Conservation (phyloP, 1,140 invertebrate genomes). For the Phocides pigmalion region DNA sequence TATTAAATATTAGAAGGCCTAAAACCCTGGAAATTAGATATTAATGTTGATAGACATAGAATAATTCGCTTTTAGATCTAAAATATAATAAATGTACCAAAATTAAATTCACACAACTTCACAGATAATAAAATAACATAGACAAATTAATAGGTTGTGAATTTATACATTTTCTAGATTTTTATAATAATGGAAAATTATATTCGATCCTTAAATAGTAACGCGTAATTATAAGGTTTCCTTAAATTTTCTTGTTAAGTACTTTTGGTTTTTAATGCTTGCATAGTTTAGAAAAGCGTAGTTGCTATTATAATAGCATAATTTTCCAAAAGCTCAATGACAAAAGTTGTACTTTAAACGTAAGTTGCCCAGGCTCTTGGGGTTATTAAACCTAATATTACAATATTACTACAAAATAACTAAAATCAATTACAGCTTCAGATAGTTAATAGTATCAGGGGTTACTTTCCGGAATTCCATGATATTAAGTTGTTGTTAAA, state of each 20-base stretch:
- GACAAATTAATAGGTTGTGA: constrained; percentile 82
- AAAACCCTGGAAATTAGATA: constrained; percentile 48
- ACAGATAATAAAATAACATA: constrained; percentile 49
- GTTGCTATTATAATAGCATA: background rate
- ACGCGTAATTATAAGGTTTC: constrained; percentile 43
- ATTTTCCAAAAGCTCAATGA: background rate
- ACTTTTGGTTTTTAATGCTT: background rate
- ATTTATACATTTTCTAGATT: constrained; percentile 82
- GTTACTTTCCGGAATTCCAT: too few relatives aligned
- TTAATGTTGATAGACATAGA: constrained; percentile 27
- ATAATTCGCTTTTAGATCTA: constrained; percentile 31
- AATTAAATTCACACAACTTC: constrained; percentile 36
- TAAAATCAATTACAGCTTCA: too few relatives aligned
- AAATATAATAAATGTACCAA: constrained; percentile 26
- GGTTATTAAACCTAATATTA: too few relatives aligned
- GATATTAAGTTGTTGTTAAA: too few relatives aligned
- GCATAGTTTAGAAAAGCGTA: constrained; percentile 7
- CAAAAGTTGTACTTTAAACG: background rate
- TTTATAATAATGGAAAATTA: constrained; percentile 66
- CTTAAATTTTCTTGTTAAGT: constrained; percentile 47
- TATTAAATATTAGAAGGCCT: constrained; percentile 53
- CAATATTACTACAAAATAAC: background rate
- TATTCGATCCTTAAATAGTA: constrained; percentile 49
- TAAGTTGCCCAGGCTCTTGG: background rate
- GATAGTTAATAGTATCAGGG: too few relatives aligned